phyloP scores from a whole-genome alignment of 2,888 invertebrate genomes.

The Morpho deidamia region DNA sequence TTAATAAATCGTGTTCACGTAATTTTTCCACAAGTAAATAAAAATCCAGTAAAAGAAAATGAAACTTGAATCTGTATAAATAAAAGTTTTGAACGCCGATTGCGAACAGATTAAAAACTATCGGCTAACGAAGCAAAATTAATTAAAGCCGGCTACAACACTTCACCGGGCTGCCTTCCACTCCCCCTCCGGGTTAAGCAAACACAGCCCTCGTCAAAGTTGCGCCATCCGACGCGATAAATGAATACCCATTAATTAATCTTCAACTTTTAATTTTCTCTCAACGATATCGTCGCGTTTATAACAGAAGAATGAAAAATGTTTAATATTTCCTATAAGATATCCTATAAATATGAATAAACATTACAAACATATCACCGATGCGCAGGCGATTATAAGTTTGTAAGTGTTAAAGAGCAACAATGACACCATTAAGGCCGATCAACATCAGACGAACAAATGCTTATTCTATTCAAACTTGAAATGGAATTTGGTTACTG shows the following conservation, averaged over 20 bases:
- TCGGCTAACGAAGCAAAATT: constrained; percentile 14
- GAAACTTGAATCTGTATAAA: constrained; percentile 2
- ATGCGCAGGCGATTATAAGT: too few species aligned
- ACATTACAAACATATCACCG: too few species aligned
- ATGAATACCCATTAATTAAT: constrained; percentile 22
- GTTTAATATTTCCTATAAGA: too few species aligned
- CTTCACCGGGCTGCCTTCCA: constrained; percentile 1
- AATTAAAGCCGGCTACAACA: constrained; percentile 11
- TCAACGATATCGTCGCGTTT: too few species aligned
- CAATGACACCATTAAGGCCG: too few species aligned
- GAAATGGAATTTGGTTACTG: too few species aligned
- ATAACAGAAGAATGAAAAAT: too few species aligned
- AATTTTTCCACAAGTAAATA: background rate
- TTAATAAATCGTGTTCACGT: too few species aligned
- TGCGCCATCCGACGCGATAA: constrained; percentile 13
- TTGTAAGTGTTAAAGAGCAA: too few species aligned
- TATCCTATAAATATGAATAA: too few species aligned
- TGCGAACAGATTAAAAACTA: constrained; percentile 13
- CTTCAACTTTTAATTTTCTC: constrained; percentile 11
- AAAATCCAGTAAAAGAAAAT: background rate
- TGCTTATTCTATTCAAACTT: too few species aligned
- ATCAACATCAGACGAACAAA: too few species aligned
- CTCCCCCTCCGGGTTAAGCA: constrained; percentile 2
- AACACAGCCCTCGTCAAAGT: constrained; percentile 13
- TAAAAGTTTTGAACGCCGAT: constrained; percentile 8